These are phyloP conservation scores for Oryctes rhinoceros DNA, from an alignment of 1,140 invertebrate genomes.

Conservation along the genomic window DNA sequence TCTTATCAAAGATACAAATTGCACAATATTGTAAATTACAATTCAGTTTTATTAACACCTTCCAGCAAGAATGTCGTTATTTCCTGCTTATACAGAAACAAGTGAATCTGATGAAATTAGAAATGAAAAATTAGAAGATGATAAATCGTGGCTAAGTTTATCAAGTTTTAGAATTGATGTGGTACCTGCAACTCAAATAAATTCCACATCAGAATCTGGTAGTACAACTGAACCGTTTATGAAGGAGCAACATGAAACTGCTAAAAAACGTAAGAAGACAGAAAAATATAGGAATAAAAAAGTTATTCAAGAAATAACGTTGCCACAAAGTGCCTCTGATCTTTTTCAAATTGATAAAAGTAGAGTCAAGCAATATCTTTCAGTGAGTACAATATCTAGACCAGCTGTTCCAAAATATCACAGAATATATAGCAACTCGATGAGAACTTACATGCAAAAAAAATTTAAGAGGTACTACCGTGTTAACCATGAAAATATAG, in stretches of 20 bases:
- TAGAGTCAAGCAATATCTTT: conserved; percentile 60
- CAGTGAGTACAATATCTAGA: conserved; percentile 62
- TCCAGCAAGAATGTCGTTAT: conserved; percentile 55
- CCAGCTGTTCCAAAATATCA: conserved; percentile 63
- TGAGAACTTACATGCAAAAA: conserved; percentile 52
- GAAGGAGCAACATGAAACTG: conserved; percentile 27
- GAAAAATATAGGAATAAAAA: conserved; percentile 46
- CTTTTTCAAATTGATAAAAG: conserved; percentile 66
- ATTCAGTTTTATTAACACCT: not conserved
- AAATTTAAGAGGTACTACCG: conserved; percentile 59
- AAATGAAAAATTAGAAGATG: conserved; percentile 14
- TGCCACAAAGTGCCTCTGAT: conserved; percentile 41
- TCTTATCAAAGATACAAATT: too few species aligned
- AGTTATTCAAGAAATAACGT: conserved; percentile 6
- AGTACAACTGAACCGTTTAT: conserved; percentile 41
- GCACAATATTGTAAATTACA: too few species aligned
- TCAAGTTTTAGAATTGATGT: conserved; percentile 56
- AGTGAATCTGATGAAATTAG: conserved; percentile 37
- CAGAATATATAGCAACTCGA: conserved; percentile 51
- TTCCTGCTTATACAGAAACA: conserved; percentile 56
- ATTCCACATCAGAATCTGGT: conserved; percentile 38
- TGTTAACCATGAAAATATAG: conserved; percentile 50
- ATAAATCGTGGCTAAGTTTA: conserved; percentile 55
- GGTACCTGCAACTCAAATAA: conserved; percentile 9
- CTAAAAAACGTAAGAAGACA: conserved; percentile 53